Conservation (phyloP, 2,888 invertebrate genomes). For the Halocaridina rubra region DNA sequence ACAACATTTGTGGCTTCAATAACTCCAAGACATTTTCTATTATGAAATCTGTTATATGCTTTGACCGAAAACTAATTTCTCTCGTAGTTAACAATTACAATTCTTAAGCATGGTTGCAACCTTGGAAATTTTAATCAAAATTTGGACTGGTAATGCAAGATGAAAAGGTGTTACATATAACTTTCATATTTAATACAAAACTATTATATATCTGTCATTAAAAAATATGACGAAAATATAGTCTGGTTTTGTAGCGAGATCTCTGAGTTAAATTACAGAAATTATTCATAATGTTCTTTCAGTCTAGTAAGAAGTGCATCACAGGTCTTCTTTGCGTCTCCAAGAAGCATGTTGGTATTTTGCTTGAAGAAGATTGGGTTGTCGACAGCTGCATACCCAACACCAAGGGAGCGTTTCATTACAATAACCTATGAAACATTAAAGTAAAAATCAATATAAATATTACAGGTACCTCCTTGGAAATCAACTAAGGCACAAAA, state of each 20-base stretch:
- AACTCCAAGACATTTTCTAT: no score
- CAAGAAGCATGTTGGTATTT: constrained; percentile 85
- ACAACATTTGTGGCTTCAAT: no score
- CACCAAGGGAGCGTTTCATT: constrained; percentile 89
- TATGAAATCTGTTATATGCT: no score
- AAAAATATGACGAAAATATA: neutral
- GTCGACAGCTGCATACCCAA: constrained; percentile 90
- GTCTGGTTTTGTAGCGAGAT: neutral
- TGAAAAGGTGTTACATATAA: neutral
- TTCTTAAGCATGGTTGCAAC: no score
- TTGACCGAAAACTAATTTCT: neutral
- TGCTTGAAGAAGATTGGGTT: constrained; percentile 92
- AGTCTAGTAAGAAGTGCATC: constrained; percentile 82
- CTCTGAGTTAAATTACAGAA: neutral
- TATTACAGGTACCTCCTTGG: no score
- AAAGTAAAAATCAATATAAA: no score
- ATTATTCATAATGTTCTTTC: constrained; percentile 69
- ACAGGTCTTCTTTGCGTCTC: constrained; percentile 92
- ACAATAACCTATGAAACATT: constrained; percentile 80
- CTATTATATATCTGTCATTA: neutral
- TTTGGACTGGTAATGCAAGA: neutral
- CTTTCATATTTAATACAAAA: neutral
- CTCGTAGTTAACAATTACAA: no score
- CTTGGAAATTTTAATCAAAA: no score
- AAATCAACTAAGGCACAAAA: no score